phyloP scores from a whole-genome alignment of 2,113 vertebrate species.

The Nerophis ophidion region DNA sequence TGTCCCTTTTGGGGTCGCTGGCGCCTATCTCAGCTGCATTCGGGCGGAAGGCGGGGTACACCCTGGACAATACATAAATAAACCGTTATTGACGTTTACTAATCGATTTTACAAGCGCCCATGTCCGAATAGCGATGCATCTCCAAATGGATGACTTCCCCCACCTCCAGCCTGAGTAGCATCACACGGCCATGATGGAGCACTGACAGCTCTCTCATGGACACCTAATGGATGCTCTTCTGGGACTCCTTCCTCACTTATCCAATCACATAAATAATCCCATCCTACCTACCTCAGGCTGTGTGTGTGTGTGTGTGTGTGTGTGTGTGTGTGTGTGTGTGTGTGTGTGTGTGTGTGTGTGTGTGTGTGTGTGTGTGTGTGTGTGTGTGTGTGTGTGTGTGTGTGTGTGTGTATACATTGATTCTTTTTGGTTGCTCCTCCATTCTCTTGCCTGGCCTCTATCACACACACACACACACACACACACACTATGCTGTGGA shows the following conservation, averaged over 20 bases:
- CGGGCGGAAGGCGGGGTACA: too few relatives aligned
- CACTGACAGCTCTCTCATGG: slow-evolving; percentile 14
- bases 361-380: too few relatives aligned
- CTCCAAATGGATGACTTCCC: too few relatives aligned
- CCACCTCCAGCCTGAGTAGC: not conserved
- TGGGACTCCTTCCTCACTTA: slow-evolving; percentile 61
- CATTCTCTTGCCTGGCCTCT: slow-evolving; percentile 36
- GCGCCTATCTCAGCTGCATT: too few relatives aligned
- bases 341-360: too few relatives aligned
- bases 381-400: too few relatives aligned
- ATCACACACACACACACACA: slow-evolving; percentile 37
- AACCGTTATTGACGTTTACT: too few relatives aligned
- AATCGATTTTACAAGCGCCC: too few relatives aligned
- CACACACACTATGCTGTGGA: slow-evolving; percentile 38
- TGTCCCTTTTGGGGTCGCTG: too few relatives aligned
- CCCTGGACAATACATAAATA: too few relatives aligned
- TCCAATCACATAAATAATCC: slow-evolving; percentile 67
- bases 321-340: too few relatives aligned
- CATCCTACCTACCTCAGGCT: slow-evolving; percentile 46
- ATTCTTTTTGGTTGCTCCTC: slow-evolving; percentile 13
- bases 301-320: not conserved
- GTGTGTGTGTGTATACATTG: slow-evolving; percentile 35
- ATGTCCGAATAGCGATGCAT: too few relatives aligned
- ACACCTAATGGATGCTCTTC: slow-evolving; percentile 56
- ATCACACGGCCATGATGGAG: slow-evolving; percentile 17